phyloP scores from a whole-genome alignment of 2,113 vertebrate genomes.

The Zosterops pallidus region DNA sequence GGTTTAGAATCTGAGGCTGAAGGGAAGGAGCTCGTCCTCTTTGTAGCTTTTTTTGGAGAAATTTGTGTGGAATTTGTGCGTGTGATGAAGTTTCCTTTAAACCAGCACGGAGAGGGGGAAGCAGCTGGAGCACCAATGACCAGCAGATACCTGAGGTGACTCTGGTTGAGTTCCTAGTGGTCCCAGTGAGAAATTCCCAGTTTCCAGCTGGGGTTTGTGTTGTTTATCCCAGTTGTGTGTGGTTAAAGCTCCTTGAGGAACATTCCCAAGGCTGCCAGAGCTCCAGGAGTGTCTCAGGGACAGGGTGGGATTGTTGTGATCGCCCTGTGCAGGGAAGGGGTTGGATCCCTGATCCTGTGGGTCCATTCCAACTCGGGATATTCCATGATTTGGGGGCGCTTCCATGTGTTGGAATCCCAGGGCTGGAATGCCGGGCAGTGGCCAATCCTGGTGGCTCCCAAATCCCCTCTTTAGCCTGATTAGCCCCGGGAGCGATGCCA shows the following conservation, averaged over 20 bases:
- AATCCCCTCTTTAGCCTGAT: neutral
- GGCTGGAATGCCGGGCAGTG: neutral
- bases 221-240: fast-evolving
- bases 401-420: neutral
- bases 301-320: neutral
- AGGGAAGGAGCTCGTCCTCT: neutral
- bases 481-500: neutral
- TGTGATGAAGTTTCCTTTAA: neutral
- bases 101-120: fast-evolving
- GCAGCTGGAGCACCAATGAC: neutral
- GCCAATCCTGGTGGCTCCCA: neutral
- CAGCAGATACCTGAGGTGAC: neutral
- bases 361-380: fast-evolving
- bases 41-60: neutral
- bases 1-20: neutral
- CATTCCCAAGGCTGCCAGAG: neutral
- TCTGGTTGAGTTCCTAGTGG: neutral
- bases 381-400: neutral
- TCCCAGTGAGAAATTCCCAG: neutral
- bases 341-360: neutral
- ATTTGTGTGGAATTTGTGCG: neutral
- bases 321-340: neutral
- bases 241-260: neutral
- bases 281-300: neutral
- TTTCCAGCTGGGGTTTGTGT: neutral